Evolutionary conservation across 2,888 invertebrate genomes (phyloP).

Genomic region (Drosophila borealis): DNA sequence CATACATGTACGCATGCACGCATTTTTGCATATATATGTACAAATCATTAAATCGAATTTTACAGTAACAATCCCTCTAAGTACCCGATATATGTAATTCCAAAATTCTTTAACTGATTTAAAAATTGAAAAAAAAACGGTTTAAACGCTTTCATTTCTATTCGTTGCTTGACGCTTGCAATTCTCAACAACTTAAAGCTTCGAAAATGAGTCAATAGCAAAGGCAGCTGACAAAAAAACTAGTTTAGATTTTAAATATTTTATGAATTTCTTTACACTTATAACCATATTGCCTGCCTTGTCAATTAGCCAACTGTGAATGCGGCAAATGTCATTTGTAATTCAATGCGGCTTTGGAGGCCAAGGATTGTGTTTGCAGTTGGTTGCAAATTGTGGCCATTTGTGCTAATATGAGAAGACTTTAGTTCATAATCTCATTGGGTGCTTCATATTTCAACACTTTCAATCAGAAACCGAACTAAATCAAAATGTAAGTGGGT

Average conservation of each 20-base stretch:
- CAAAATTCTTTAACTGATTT: too few relatives aligned
- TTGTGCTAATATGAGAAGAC: constrained; percentile 66
- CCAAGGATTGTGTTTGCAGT: constrained; percentile 31
- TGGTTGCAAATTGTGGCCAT: constrained; percentile 66
- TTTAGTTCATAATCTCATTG: constrained; percentile 51
- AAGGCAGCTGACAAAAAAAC: too few relatives aligned
- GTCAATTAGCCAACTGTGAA: constrained; percentile 43
- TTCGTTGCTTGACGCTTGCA: too few relatives aligned
- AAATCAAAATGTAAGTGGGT: constrained; percentile 26
- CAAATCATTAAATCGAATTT: too few relatives aligned
- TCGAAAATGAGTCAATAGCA: background rate
- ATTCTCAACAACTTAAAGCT: too few relatives aligned
- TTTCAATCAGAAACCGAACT: constrained; percentile 43
- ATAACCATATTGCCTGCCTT: constrained; percentile 10
- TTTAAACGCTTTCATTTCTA: too few relatives aligned
- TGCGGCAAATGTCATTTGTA: constrained; percentile 59
- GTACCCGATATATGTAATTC: too few relatives aligned
- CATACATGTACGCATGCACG: too few relatives aligned
- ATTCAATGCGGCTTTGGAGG: constrained; percentile 40
- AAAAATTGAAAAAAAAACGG: too few relatives aligned
- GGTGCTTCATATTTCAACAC: constrained; percentile 65
- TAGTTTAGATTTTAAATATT: background rate
- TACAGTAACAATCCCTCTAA: too few relatives aligned
- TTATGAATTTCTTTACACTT: background rate
- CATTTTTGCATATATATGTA: too few relatives aligned